These are phyloP conservation scores for Ectemnius cavifrons DNA, from an alignment of 2,888 invertebrate genomes.

Conservation along the genomic window DNA sequence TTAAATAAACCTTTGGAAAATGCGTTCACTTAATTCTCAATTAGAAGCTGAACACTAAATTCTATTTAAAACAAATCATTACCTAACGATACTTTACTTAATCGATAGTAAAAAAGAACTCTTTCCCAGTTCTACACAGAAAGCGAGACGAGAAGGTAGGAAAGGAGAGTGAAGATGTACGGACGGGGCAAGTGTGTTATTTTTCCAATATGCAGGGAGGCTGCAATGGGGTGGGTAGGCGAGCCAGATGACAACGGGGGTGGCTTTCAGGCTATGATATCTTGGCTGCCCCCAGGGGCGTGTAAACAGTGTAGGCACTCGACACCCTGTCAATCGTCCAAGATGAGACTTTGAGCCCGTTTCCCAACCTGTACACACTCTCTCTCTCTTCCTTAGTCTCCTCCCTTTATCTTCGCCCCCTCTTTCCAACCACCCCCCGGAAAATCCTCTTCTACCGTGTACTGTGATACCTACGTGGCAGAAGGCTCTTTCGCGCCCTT, in stretches of 20 bases:
- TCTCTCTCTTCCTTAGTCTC: not conserved
- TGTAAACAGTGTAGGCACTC: constrained; percentile 72
- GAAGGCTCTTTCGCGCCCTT: constrained; percentile 19
- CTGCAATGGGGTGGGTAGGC: constrained; percentile 38
- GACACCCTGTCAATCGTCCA: constrained; percentile 69
- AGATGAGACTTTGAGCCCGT: constrained; percentile 40
- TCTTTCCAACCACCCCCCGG: too few relatives aligned
- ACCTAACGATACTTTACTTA: too few relatives aligned
- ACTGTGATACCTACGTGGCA: not conserved
- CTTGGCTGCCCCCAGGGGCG: constrained; percentile 67
- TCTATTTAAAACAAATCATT: too few relatives aligned
- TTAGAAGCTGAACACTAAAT: too few relatives aligned
- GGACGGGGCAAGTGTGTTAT: constrained; percentile 53
- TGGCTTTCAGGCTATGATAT: constrained; percentile 62
- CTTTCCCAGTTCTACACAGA: too few relatives aligned
- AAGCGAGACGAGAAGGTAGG: too few relatives aligned
- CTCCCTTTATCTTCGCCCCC: not conserved
- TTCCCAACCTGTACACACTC: constrained; percentile 14
- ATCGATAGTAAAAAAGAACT: too few relatives aligned
- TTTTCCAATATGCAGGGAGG: constrained; percentile 68
- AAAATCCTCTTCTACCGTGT: not conserved
- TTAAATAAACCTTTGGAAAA: too few relatives aligned
- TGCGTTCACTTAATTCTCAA: too few relatives aligned
- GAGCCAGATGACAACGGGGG: constrained; percentile 52
- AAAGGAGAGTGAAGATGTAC: too few relatives aligned